Evolutionary conservation across 2,797 vertebrate species (phyloP).

Genomic region (Ciconia nigra): DNA sequence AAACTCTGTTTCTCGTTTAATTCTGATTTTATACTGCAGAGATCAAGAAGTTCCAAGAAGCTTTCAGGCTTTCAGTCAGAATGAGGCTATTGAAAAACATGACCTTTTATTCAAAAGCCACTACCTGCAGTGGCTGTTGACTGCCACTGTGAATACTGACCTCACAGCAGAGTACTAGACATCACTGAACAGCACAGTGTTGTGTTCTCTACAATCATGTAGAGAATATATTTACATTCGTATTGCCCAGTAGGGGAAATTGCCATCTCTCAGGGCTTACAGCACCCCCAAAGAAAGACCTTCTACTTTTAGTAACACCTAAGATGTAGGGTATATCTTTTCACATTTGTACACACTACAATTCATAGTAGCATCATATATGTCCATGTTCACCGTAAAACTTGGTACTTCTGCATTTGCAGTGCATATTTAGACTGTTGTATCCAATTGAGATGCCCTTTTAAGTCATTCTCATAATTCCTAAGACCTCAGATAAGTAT

Average conservation of each 20-base stretch:
- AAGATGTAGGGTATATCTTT: not conserved
- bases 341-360: not conserved
- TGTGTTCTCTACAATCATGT: not conserved
- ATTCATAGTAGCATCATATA: not conserved
- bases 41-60: conserved; percentile 56
- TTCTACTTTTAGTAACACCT: not conserved
- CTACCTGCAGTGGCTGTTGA: conserved; percentile 64
- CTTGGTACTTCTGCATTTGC: not conserved
- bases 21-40: conserved; percentile 37
- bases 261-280: not conserved
- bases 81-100: conserved; percentile 60
- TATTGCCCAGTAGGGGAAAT: not conserved
- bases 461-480: not conserved
- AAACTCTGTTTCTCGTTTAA: conserved; percentile 7
- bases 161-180: conserved; percentile 42
- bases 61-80: conserved; percentile 60
- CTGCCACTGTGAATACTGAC: conserved; percentile 59
- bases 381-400: not conserved
- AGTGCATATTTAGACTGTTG: not conserved
- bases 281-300: not conserved
- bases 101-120: conserved; percentile 68
- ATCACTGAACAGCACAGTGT: not conserved
- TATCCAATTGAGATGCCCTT: not conserved
- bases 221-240: conserved; percentile 43
- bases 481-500: not conserved